phyloP scores from a whole-genome alignment of 2,797 vertebrate species.

The Harpagifer antarcticus region DNA sequence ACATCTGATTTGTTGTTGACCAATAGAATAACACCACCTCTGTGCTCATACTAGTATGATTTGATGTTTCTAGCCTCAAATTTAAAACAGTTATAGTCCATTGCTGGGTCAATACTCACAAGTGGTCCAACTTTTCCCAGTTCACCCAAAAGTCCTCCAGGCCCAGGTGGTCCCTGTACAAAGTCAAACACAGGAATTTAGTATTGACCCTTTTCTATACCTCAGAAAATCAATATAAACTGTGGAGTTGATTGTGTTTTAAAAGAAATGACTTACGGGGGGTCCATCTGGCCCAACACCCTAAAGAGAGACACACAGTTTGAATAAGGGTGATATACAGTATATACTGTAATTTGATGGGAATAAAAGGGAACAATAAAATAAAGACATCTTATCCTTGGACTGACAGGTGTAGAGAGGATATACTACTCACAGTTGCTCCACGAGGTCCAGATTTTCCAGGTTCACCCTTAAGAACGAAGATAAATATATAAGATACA shows the following conservation, averaged over 20 bases:
- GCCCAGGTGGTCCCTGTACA: slow-evolving; percentile 90
- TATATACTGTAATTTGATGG: background rate
- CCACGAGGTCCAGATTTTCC: slow-evolving; percentile 92
- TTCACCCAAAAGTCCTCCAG: slow-evolving; percentile 92
- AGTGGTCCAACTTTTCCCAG: slow-evolving; percentile 89
- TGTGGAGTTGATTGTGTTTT: background rate
- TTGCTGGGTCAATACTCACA: slow-evolving; percentile 88
- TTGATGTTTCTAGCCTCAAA: background rate
- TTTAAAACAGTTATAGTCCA: background rate
- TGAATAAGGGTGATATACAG: slow-evolving; percentile 21
- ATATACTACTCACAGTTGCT: slow-evolving; percentile 88
- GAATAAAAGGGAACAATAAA: background rate
- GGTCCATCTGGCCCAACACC: slow-evolving; percentile 92
- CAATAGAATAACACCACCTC: background rate
- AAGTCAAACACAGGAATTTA: slow-evolving; percentile 46
- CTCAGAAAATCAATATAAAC: background rate
- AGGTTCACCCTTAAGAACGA: slow-evolving; percentile 91
- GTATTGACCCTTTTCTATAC: background rate
- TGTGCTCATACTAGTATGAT: background rate
- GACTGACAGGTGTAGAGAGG: background rate
- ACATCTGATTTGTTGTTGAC: background rate
- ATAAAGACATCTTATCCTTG: slow-evolving; percentile 8
- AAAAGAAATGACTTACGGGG: slow-evolving; percentile 85
- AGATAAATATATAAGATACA: slow-evolving; percentile 34
- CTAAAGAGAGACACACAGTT: slow-evolving; percentile 78